Base-by-base conservation (phyloP, 2,113 vertebrate species). In the Marmota monax region DNA sequence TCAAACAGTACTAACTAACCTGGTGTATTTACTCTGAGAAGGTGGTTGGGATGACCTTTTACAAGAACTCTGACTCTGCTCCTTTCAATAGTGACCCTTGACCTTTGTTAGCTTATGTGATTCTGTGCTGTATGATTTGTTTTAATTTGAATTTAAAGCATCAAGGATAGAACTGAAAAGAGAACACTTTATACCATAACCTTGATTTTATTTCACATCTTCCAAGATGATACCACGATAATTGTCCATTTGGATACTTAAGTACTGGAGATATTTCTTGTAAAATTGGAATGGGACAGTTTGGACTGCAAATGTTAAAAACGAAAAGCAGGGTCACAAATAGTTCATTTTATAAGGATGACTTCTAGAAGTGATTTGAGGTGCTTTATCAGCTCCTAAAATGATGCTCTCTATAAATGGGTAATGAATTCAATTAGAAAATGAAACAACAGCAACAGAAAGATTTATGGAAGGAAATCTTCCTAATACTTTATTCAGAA, bases 121-220 rank as follows among this genome's bases (percentile, higher is more conserved):
- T 67, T 61, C 63, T 95, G 11, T 58, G 9, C 53, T 61, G 4
- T 32, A 23, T 79, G 39, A 42, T 58, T 94, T 53, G 8, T 4
- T 78, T 94, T 69, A 78, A 88, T 87, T 53, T 86, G 14, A 92
- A 94, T 82, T 89, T 84, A 67, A 83, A 94, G 78, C 25, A 90
- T 67, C 14, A 83, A 84, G 2, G 39, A 22, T 69, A 73, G 63
- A 13, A 78, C 37, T 73, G 51, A 79, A 96, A 86, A 77, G 7
- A 17, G 9, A 77, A 63, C 63, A 82, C 7, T 80, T 92, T 86
- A 61, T 39, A 73, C 23, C n/a, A 16, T 37, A 95, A 84, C 12
- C 37, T 88, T 94, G 18, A 90, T 53, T 78, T 63, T 84, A 95
- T 56, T 73, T 87, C 76, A 63, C 82, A 63, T 11, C 51, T 34